Percentiles rank a stretch among this genome's conserved stretches.
Conservation (phyloP, 1,140 invertebrate species). For the Pogonognathellus flavescens region DNA sequence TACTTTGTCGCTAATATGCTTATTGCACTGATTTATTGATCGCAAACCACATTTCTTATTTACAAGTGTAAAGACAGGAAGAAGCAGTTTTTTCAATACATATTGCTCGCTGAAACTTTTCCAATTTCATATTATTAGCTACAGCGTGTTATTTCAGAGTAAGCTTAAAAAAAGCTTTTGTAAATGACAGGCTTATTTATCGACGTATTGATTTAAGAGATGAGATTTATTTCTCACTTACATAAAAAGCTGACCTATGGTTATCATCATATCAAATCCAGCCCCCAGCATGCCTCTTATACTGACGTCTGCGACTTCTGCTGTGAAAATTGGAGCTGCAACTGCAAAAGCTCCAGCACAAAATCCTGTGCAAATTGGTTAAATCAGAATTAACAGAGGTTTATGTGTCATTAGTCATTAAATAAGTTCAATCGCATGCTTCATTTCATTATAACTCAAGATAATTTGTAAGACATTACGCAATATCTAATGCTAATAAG, state of each 20-base stretch:
- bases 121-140: too few relatives aligned
- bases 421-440: too few relatives aligned
- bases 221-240: background rate
- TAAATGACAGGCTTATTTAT: too few relatives aligned
- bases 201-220: too few relatives aligned
- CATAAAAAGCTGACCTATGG: slow-evolving; percentile 72
- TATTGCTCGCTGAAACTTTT: too few relatives aligned
- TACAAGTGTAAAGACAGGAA: background rate
- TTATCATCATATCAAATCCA: slow-evolving; percentile 78
- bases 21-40: too few relatives aligned
- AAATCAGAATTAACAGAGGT: too few relatives aligned
- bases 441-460: background rate
- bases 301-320: slow-evolving; percentile 78
- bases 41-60: background rate
- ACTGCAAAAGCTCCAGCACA: slow-evolving; percentile 75
- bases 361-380: slow-evolving; percentile 45
- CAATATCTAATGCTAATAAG: background rate
- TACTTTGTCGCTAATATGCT: too few relatives aligned
- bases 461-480: background rate
- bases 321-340: slow-evolving; percentile 77
- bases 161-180: too few relatives aligned
- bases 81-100: too few relatives aligned
- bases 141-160: too few relatives aligned
- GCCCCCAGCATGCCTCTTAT: slow-evolving; percentile 80
- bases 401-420: too few relatives aligned